Evolutionary conservation across 2,797 vertebrate species (phyloP), one percentile per base, ranked within the genome.

Genomic region (Chaetophractus vellerosus): DNA sequence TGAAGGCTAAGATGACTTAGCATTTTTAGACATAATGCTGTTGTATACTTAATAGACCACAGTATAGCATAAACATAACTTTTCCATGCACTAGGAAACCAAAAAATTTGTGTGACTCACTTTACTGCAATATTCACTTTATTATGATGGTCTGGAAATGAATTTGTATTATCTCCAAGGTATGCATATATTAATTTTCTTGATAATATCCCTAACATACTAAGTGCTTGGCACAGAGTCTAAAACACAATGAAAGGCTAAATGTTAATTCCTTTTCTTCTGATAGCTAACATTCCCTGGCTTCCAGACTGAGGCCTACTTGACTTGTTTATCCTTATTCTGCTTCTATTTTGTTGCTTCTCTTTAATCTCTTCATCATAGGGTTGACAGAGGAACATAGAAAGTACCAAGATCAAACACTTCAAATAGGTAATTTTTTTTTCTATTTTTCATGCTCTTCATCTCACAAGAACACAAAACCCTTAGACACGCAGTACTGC

Each of bases 361-460:
- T 86, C 97, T 97, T 97, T 97, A 94, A 97, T 98, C 94, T 96
- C 88, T 89, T 95, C 75, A 96, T 96, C 95, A 95, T 82, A 97
- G 88, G 48, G 33, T 66, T 96, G 95, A 95, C 82, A 92, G 90
- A 96, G 52, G 90, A 98, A 96, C 96, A 96, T 75, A 97, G 83
- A 90, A 86, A 91, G 52, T 57, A 81, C 71, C 28, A 71, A 94
- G 95, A 96, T 98, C 94, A 97, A 96, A 97, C 45, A 91, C 93
- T 93, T 96, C 91, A 96, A 92, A 88, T 55, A 72, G 92, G 66
- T 78, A 89, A 91, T 96, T 97, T 94, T 45, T 45, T 45, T 45
- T 45, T 45, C 38, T 38, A 38, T 45, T 45, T n/a, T 45, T 28
- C 45, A 93, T 92, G 50, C 36, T 94, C 84, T 92, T 92, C 80